Conservation (phyloP, 2,797 vertebrate species). For the Rhinella marina region DNA sequence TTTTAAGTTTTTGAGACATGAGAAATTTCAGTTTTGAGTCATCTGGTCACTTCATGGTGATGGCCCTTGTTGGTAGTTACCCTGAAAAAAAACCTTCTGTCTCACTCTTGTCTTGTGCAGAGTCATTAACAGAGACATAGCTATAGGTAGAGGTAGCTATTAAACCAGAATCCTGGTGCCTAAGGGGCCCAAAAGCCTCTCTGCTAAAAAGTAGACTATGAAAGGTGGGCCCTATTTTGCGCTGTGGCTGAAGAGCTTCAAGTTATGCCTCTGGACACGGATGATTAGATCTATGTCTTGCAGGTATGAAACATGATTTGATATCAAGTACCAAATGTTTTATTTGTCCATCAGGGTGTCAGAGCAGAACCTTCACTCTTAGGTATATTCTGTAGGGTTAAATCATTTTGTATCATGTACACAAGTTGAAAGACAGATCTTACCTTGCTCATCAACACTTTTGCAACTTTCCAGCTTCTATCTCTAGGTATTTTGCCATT, state of each 20-base stretch:
- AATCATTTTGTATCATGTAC: too few relatives aligned
- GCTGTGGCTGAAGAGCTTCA: not conserved
- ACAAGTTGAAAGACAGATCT: slow-evolving; percentile 22
- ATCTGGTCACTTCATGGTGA: too few relatives aligned
- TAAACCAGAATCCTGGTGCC: too few relatives aligned
- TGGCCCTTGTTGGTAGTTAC: too few relatives aligned
- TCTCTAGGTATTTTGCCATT: slow-evolving; percentile 77
- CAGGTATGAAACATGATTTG: not conserved
- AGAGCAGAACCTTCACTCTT: not conserved
- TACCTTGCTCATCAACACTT: slow-evolving; percentile 82
- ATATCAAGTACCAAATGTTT: not conserved
- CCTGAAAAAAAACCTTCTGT: too few relatives aligned
- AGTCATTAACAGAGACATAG: too few relatives aligned
- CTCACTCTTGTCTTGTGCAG: too few relatives aligned
- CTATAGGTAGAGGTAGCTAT: too few relatives aligned
- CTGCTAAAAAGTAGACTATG: not conserved
- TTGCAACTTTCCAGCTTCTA: slow-evolving; percentile 80
- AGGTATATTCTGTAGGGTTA: not conserved
- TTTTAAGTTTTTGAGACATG: too few relatives aligned
- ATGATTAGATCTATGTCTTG: not conserved
- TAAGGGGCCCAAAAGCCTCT: not conserved
- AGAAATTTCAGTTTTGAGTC: too few relatives aligned
- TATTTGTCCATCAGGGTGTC: not conserved
- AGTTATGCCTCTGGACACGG: not conserved
- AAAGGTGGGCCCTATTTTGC: not conserved